phyloP scores from a whole-genome alignment of 1,140 invertebrate genomes.

The Drosophila subpulchrella region DNA sequence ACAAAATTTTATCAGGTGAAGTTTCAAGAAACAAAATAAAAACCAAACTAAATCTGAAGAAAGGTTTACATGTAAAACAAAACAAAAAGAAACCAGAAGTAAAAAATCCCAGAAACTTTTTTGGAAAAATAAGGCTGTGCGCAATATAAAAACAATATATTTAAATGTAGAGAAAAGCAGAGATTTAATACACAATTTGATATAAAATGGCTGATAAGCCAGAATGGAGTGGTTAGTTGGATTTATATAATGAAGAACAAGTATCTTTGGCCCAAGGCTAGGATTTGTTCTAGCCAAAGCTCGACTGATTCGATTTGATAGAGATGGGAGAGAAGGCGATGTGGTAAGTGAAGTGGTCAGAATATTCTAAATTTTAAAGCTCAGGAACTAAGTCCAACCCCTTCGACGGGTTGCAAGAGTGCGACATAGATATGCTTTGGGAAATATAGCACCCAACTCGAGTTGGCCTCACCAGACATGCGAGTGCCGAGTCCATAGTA shows the following conservation, averaged over 20 bases:
- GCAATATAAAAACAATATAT: constrained; percentile 64
- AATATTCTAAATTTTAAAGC: constrained; percentile 62
- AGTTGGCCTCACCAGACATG: not conserved
- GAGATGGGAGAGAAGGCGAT: constrained; percentile 1
- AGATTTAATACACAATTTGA: constrained; percentile 26
- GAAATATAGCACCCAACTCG: not conserved
- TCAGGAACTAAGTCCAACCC: constrained; percentile 40
- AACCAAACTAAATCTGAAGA: constrained; percentile 28
- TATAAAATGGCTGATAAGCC: constrained; percentile 5
- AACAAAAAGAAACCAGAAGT: constrained; percentile 18
- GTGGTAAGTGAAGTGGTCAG: constrained; percentile 29
- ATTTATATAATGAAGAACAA: constrained; percentile 4
- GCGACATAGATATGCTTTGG: constrained; percentile 7
- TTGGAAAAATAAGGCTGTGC: constrained; percentile 76
- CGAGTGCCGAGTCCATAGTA: not conserved
- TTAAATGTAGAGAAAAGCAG: constrained; percentile 19
- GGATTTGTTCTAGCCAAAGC: constrained; percentile 17
- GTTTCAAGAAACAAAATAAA: constrained; percentile 43
- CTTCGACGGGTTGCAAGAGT: constrained; percentile 12
- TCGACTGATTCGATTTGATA: constrained; percentile 51
- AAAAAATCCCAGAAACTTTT: constrained; percentile 46
- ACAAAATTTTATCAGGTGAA: constrained; percentile 78
- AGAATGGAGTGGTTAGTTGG: constrained; percentile 13
- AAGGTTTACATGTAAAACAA: constrained; percentile 44
- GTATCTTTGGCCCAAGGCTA: constrained; percentile 16